These are phyloP conservation scores for Portunus trituberculatus DNA, from an alignment of 1,140 invertebrate species.

Conservation along the genomic window DNA sequence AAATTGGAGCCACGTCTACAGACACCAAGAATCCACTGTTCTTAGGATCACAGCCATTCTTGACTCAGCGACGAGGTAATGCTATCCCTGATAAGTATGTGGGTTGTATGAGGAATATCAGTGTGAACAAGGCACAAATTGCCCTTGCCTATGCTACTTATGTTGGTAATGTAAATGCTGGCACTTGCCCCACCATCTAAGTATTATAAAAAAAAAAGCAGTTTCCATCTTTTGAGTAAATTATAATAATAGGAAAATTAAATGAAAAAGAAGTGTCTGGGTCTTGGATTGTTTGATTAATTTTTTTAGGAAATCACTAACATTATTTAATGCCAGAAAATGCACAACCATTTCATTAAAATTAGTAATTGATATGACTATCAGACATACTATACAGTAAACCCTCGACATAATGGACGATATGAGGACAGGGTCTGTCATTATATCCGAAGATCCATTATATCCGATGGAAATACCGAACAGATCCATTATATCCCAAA, in stretches of 20 bases:
- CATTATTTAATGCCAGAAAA: too few species aligned
- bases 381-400: too few species aligned
- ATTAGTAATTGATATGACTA: too few species aligned
- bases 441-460: too few species aligned
- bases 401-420: too few species aligned
- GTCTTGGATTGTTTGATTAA: background rate
- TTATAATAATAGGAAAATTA: background rate
- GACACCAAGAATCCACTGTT: slow-evolving; percentile 92
- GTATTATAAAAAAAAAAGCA: background rate
- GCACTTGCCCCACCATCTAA: slow-evolving; percentile 72
- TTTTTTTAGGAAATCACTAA: too few species aligned
- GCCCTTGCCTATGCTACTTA: slow-evolving; percentile 68
- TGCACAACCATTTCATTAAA: too few species aligned
- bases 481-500: too few species aligned
- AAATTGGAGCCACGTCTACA: slow-evolving; percentile 84
- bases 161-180: slow-evolving; percentile 72
- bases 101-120: slow-evolving; percentile 84
- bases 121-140: slow-evolving; percentile 54
- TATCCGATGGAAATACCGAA: too few species aligned
- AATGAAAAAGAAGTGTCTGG: background rate
- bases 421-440: too few species aligned
- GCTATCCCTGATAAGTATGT: slow-evolving; percentile 86
- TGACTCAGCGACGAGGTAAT: slow-evolving; percentile 82
- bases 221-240: background rate
- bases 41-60: slow-evolving; percentile 90